These are phyloP conservation scores for Lutjanus erythropterus DNA, from an alignment of 2,113 vertebrate species.

Conservation along the genomic window DNA sequence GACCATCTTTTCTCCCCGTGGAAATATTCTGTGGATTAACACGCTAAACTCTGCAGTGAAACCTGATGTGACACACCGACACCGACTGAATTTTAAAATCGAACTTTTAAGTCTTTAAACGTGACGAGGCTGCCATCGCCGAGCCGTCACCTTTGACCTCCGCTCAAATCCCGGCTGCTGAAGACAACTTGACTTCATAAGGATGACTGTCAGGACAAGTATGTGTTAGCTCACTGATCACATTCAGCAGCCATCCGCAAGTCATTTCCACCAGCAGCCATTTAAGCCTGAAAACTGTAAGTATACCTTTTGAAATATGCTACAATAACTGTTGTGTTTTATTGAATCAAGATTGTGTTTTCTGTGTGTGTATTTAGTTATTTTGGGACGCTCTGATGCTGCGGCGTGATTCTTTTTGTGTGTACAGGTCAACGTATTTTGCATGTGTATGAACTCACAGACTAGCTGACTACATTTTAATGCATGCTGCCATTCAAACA, in stretches of 20 bases:
- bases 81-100: neutral
- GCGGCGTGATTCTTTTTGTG: neutral
- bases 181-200: neutral
- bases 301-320: slow-evolving; percentile 6
- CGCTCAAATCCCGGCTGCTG: neutral
- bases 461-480: neutral
- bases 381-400: too few relatives aligned
- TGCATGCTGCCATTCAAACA: neutral
- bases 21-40: slow-evolving; percentile 13
- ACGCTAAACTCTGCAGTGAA: neutral
- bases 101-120: neutral
- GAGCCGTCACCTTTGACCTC: neutral
- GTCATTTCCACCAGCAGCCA: neutral
- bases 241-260: neutral
- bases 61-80: neutral
- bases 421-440: neutral
- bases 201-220: neutral
- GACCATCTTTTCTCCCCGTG: neutral
- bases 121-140: neutral
- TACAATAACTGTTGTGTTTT: too few relatives aligned
- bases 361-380: neutral
- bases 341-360: neutral
- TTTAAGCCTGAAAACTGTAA: slow-evolving; percentile 45
- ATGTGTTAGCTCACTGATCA: neutral
- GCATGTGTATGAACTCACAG: too few relatives aligned